Conservation (phyloP, 2,888 invertebrate species). For the Melanostoma mellinum region DNA sequence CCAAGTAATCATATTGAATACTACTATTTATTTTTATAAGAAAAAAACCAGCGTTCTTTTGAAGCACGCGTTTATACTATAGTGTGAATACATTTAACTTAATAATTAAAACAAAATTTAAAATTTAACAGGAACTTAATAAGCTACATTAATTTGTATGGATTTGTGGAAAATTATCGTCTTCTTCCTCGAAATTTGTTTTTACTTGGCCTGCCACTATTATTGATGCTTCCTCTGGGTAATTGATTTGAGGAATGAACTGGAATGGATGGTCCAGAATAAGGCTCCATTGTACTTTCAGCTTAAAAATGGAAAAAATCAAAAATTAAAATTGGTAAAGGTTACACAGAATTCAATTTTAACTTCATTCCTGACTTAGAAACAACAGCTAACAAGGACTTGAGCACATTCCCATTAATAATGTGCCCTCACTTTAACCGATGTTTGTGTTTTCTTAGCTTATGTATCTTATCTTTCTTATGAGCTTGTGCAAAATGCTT, state of each 20-base stretch:
- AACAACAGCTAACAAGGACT: too few relatives aligned
- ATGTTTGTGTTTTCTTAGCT: too few relatives aligned
- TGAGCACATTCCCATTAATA: too few relatives aligned
- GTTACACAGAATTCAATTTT: too few relatives aligned
- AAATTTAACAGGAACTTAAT: conserved; percentile 20
- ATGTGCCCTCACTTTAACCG: too few relatives aligned
- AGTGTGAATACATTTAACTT: conserved; percentile 7
- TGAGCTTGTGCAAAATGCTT: too few relatives aligned
- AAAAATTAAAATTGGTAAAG: neutral
- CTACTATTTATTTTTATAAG: too few relatives aligned
- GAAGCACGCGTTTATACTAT: too few relatives aligned
- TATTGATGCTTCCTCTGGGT: conserved; percentile 1
- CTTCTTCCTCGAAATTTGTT: conserved; percentile 61
- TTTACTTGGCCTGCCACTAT: conserved; percentile 45
- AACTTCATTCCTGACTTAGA: too few relatives aligned
- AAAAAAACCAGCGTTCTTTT: too few relatives aligned
- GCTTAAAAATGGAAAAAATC: conserved; percentile 16
- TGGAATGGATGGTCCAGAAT: neutral
- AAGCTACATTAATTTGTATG: conserved; percentile 21
- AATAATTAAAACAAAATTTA: conserved; percentile 3
- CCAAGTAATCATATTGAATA: too few relatives aligned
- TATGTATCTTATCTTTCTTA: too few relatives aligned
- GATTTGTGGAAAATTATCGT: conserved; percentile 23
- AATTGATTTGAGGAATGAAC: conserved; percentile 10
- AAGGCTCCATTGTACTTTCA: conserved; percentile 7